These are phyloP conservation scores for Iphiclides podalirius DNA, from an alignment of 2,888 invertebrate species.

Conservation along the genomic window DNA sequence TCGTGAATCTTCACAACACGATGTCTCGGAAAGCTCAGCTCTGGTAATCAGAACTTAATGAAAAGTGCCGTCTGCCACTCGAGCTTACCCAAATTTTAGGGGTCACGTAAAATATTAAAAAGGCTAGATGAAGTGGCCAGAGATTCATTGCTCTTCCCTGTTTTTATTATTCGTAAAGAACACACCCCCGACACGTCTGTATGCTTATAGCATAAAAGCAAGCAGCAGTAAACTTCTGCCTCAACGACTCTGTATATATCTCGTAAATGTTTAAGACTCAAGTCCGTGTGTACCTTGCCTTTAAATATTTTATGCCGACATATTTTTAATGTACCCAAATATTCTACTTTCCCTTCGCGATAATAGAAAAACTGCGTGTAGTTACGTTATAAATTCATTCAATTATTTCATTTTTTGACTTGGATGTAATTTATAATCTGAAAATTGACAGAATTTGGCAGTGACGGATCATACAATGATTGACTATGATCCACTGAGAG, in stretches of 20 bases:
- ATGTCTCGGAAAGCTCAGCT: constrained; percentile 59
- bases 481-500: no score
- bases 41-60: constrained; percentile 77
- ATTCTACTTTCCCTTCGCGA: constrained; percentile 4
- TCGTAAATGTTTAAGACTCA: constrained; percentile 62
- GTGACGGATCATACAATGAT: not conserved
- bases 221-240: constrained; percentile 62
- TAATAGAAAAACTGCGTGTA: constrained; percentile 1
- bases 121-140: constrained; percentile 76
- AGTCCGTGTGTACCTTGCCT: constrained; percentile 36
- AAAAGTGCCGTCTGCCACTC: constrained; percentile 67
- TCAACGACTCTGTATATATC: constrained; percentile 48
- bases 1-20: constrained; percentile 57
- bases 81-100: constrained; percentile 67
- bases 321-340: constrained; percentile 18
- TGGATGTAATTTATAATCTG: not conserved
- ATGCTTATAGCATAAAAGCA: constrained; percentile 73
- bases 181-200: constrained; percentile 60
- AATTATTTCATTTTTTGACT: not conserved
- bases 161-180: constrained; percentile 79
- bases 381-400: not conserved
- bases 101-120: constrained; percentile 81
- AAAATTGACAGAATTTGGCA: not conserved
- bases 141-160: constrained; percentile 77
- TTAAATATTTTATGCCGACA: constrained; percentile 24